phyloP scores from a whole-genome alignment of 92 coral and sea anemone species.

The Porites cylindrica region DNA sequence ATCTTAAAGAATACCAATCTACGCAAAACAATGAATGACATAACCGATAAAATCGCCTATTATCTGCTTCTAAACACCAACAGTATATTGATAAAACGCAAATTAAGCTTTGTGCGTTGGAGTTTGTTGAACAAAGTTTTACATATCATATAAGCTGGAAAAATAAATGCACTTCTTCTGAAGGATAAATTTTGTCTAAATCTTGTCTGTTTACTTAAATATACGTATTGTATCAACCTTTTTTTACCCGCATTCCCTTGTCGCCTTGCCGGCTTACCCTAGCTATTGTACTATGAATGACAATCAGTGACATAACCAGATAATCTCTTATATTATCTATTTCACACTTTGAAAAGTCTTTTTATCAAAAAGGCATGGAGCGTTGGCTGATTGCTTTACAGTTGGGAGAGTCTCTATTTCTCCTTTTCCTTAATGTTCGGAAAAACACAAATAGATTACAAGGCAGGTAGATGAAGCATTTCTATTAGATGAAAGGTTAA shows the following conservation, averaged over 20 bases:
- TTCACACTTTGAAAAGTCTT: not conserved
- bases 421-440: too few relatives aligned
- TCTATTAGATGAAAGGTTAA: constrained; percentile 7
- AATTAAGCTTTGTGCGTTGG: too few relatives aligned
- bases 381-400: not conserved
- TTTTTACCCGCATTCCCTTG: constrained; percentile 10
- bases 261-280: not conserved
- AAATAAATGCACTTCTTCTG: not conserved
- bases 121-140: too few relatives aligned
- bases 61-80: too few relatives aligned
- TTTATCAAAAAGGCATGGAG: not conserved
- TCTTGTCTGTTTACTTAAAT: not conserved
- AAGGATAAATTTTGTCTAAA: not conserved
- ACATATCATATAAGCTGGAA: too few relatives aligned
- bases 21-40: too few relatives aligned
- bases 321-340: not conserved
- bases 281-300: not conserved
- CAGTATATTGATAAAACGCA: too few relatives aligned
- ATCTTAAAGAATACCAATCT: too few relatives aligned
- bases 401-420: too few relatives aligned
- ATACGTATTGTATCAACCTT: not conserved
- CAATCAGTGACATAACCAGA: not conserved
- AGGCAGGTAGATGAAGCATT: not conserved
- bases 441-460: too few relatives aligned
- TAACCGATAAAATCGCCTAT: too few relatives aligned